Percentiles rank a stretch among this genome's conserved stretches.
phyloP scores from a whole-genome alignment of 1,140 invertebrate species.

The Eumaeus atala region DNA sequence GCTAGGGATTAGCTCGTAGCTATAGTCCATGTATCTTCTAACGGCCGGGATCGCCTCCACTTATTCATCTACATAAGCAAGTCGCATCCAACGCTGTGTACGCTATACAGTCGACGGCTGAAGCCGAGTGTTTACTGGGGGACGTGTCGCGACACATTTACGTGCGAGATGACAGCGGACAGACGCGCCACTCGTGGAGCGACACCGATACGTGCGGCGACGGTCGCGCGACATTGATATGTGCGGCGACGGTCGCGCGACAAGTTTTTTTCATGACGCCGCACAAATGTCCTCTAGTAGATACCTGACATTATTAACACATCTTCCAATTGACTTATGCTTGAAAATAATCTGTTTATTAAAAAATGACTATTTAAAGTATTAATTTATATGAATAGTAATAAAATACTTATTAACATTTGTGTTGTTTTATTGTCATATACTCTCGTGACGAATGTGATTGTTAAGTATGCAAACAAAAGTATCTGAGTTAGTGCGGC shows the following conservation, averaged over 20 bases:
- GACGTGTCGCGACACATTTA: no score
- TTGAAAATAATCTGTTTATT: slow-evolving; percentile 2
- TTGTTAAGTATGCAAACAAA: no score
- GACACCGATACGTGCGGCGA: no score
- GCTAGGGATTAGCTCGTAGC: slow-evolving; percentile 16
- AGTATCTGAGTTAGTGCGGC: no score
- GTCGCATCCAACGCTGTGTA: slow-evolving; percentile 35
- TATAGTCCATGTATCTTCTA: slow-evolving; percentile 15
- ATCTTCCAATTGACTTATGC: slow-evolving; percentile 1
- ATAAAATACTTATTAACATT: slow-evolving; percentile 62
- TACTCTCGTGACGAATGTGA: no score
- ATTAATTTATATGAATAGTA: slow-evolving; percentile 60
- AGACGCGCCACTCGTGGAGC: no score
- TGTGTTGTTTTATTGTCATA: slow-evolving; percentile 37
- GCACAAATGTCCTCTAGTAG: no score
- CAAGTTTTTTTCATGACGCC: no score
- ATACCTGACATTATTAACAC: slow-evolving; percentile 1
- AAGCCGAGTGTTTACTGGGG: no score
- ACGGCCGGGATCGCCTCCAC: slow-evolving; percentile 49
- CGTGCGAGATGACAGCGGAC: no score
- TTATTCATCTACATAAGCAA: slow-evolving; percentile 58
- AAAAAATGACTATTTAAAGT: slow-evolving; percentile 27
- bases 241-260: no score
- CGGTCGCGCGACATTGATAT: no score
- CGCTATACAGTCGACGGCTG: slow-evolving; percentile 19